phyloP scores from a whole-genome alignment of 1,140 invertebrate species.

The Oncopodura yosiiana region DNA sequence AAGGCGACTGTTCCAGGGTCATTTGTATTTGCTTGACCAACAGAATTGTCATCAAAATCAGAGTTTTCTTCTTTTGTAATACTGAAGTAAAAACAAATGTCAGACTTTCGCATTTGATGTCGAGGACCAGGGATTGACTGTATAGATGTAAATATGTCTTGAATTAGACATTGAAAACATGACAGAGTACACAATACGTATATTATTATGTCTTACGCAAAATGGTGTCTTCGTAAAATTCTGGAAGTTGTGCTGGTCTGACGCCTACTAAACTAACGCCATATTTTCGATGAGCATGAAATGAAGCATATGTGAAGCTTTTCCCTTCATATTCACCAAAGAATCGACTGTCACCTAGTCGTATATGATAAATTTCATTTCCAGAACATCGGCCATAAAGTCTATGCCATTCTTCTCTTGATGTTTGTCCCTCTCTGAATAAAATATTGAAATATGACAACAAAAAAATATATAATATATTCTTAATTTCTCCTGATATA shows the following conservation, averaged over 20 bases:
- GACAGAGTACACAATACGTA: neutral
- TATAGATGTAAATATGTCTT: neutral
- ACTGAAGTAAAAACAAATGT: slow-evolving; percentile 98
- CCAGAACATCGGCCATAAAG: slow-evolving; percentile 96
- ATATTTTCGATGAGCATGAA: slow-evolving; percentile 68
- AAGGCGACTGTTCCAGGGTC: neutral
- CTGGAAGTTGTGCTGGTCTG: slow-evolving; percentile 73
- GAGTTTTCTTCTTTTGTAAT: slow-evolving; percentile 95
- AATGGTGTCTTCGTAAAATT: slow-evolving; percentile 89
- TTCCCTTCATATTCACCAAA: slow-evolving; percentile 98
- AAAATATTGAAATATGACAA: slow-evolving; percentile 1
- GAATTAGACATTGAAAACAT: neutral
- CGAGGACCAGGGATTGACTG: slow-evolving; percentile 65
- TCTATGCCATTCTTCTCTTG: slow-evolving; percentile 92
- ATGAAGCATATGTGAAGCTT: slow-evolving; percentile 97
- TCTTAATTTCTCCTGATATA: neutral
- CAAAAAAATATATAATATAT: neutral
- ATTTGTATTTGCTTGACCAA: slow-evolving; percentile 1
- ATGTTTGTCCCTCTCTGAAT: slow-evolving; percentile 88
- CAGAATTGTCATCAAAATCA: slow-evolving; percentile 52
- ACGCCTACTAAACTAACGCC: slow-evolving; percentile 93
- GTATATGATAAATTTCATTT: slow-evolving; percentile 98
- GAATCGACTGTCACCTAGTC: slow-evolving; percentile 86
- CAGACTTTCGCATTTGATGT: slow-evolving; percentile 95
- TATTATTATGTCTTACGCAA: slow-evolving; percentile 57